Evolutionary conservation across 1,140 invertebrate genomes (phyloP), one percentile per base, ranked within the genome.

Genomic region (Nephila pilipes): DNA sequence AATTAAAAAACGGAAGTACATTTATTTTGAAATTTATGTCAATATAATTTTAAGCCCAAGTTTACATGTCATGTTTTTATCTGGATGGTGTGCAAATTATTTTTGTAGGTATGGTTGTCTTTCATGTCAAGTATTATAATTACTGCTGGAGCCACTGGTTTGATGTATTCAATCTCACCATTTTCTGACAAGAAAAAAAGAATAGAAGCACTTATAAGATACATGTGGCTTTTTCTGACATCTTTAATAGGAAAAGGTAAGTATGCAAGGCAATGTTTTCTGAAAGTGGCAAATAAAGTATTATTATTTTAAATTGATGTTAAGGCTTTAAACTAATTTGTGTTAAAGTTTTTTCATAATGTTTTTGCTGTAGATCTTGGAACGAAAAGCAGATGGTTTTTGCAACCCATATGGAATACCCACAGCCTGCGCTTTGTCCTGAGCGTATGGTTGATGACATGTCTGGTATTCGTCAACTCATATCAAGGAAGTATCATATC

Each of bases 401-500:
- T 87, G 5, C 16, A 16, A 20, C 57, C 63, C 8, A 87, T 87
- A 32, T 60, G 57, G 29, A 32, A 6, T 22, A 22, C 14, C 55
- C 55, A 25, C 25, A 87, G 85, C 20, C 63, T 87, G n/a, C 55
- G 58, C 2, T 60, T 60, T 5, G 22, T 87, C 25, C 85, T 63
- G 12, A 22, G 85, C 10, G 58, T 60, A 22, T 87, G 85, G 85
- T 5, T 87, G 3, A 32, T 87, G 54, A 12, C 29, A 1, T 32
- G 57, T 8, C 32, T 87, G 2, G 57, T 87, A 12, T 60, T 87
- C 25, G 20, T 60, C 16, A 54, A 87, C 32, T 32, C 85, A 1
- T 87, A 87, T 32, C 85, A 87, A 32, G 85, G 85, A 22, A 60
- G 36, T 12, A 87, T 87, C 8, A 87, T 87, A 32, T 87, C 85